phyloP scores from a whole-genome alignment of 2,888 invertebrate species.

The Tipula helvola region DNA sequence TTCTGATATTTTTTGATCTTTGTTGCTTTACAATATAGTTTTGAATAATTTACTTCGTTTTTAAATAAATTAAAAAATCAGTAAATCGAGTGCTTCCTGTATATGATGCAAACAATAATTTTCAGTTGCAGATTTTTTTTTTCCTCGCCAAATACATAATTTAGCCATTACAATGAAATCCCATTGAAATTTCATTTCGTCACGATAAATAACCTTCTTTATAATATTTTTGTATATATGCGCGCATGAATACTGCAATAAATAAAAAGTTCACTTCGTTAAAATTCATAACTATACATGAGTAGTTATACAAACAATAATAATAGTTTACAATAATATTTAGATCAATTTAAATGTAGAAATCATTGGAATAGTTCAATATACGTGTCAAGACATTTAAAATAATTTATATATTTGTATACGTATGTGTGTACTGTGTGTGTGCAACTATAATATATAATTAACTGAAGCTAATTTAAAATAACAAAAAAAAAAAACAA shows the following conservation, averaged over 20 bases:
- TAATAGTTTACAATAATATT: not conserved
- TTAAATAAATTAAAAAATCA: not conserved
- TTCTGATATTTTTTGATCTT: too few species aligned
- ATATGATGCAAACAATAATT: not conserved
- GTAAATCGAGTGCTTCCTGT: not conserved
- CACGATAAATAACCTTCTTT: not conserved
- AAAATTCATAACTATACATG: not conserved
- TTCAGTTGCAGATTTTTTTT: not conserved
- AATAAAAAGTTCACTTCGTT: not conserved
- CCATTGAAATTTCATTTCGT: not conserved
- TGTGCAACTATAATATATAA: not conserved
- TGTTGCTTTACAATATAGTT: too few species aligned
- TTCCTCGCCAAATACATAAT: not conserved
- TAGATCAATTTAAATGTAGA: conserved; percentile 4
- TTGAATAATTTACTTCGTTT: too few species aligned
- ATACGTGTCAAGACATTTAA: not conserved
- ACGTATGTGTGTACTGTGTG: not conserved
- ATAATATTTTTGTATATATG: not conserved
- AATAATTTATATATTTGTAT: not conserved
- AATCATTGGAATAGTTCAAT: not conserved
- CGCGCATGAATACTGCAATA: not conserved
- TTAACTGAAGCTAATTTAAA: not conserved
- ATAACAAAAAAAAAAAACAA: not conserved
- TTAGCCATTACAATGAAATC: not conserved
- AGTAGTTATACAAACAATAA: not conserved